phyloP scores from a whole-genome alignment of 1,140 invertebrate species.

The Drosophila parvula region DNA sequence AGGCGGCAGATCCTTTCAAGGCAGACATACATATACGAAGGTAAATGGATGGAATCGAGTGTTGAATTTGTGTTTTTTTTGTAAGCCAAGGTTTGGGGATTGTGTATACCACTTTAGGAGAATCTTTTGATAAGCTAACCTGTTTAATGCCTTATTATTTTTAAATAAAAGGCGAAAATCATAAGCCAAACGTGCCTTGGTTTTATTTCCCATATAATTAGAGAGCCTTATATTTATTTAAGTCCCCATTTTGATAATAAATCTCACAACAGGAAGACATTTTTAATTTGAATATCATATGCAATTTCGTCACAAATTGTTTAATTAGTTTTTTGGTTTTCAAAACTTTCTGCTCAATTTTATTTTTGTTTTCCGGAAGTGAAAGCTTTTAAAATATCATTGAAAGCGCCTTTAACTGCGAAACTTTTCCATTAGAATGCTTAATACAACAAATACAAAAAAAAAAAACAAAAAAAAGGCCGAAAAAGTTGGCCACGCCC shows the following conservation, averaged over 20 bases:
- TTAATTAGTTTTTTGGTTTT: conserved; percentile 40
- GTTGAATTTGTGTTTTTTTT: not conserved
- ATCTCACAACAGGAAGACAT: not conserved
- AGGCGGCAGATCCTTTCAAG: conserved; percentile 19
- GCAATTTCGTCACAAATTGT: conserved; percentile 23
- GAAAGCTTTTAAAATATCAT: conserved; percentile 81
- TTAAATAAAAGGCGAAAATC: not conserved
- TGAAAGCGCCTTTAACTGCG: conserved; percentile 72
- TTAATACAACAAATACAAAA: conserved; percentile 53
- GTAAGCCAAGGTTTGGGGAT: not conserved
- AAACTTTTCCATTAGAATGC: conserved; percentile 82
- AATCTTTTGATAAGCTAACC: not conserved
- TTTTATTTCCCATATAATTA: no score
- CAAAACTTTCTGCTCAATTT: conserved; percentile 54
- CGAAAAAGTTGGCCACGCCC: conserved; percentile 54
- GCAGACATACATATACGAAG: not conserved
- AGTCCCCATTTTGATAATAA: not conserved
- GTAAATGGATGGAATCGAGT: conserved; percentile 7
- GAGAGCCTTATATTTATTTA: no score
- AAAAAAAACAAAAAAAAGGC: conserved; percentile 17
- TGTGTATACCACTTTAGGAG: not conserved
- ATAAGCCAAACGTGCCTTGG: no score
- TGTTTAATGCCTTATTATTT: not conserved
- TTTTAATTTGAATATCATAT: conserved; percentile 23
- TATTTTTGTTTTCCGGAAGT: conserved; percentile 48